Evolutionary conservation across 2,797 vertebrate species (phyloP).

Genomic region (Falco berigora): DNA sequence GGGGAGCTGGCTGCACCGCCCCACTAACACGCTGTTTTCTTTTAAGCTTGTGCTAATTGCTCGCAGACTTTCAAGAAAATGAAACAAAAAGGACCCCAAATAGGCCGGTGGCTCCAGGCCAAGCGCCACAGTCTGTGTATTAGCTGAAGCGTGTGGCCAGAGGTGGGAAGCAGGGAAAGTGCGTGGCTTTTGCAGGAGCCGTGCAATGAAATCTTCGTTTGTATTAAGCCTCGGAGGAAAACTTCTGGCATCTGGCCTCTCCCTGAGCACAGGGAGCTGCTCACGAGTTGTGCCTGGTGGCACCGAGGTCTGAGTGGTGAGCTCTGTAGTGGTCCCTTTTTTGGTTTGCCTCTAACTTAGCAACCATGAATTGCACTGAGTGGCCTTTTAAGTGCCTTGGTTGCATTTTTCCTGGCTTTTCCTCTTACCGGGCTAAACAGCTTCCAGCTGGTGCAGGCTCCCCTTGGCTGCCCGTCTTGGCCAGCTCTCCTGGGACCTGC

Average conservation of each 20-base stretch:
- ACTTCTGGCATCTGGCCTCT: not conserved
- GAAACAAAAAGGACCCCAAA: not conserved
- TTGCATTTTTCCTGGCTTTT: not conserved
- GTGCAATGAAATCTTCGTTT: not conserved
- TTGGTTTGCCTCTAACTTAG: not conserved
- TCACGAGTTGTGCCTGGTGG: rapidly evolving
- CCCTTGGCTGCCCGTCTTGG: not conserved
- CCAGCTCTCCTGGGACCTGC: not conserved
- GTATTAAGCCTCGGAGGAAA: not conserved
- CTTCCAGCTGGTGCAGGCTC: not conserved
- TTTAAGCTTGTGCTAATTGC: conserved; percentile 17
- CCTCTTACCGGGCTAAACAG: not conserved
- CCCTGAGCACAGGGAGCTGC: not conserved
- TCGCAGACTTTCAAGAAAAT: conserved; percentile 21
- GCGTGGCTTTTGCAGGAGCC: not conserved
- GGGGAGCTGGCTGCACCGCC: conserved; percentile 3
- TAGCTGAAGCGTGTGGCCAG: not conserved
- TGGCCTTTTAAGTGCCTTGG: not conserved
- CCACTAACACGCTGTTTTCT: not conserved
- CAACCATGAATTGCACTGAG: conserved; percentile 5
- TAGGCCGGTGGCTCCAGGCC: not conserved
- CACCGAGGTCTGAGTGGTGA: not conserved
- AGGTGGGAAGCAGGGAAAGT: not conserved
- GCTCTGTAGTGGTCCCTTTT: not conserved
- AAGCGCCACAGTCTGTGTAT: not conserved